Evolutionary conservation across 64 coral and sea anemone species (phyloP).

Genomic region (Catalaphyllia jardinei): DNA sequence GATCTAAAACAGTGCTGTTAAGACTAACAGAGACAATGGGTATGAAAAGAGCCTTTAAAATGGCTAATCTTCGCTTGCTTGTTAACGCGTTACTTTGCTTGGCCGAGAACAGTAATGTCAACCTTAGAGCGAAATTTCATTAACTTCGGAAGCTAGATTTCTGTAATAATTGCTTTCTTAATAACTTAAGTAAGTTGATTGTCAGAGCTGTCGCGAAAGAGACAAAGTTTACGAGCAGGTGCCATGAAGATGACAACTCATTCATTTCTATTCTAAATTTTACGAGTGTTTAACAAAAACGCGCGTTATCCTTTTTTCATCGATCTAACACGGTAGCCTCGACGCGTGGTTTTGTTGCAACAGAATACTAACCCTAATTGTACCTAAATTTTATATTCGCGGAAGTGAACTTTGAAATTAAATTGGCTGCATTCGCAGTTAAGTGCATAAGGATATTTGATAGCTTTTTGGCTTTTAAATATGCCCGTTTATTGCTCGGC

Average conservation of each 20-base stretch:
- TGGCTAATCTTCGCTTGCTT: constrained; percentile 5
- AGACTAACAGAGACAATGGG: not conserved
- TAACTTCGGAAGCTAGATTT: constrained; percentile 46
- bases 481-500: no score
- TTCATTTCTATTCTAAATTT: constrained; percentile 21
- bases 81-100: constrained; percentile 16
- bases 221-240: constrained; percentile 32
- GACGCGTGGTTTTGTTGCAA: no score
- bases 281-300: constrained; percentile 20
- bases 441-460: no score
- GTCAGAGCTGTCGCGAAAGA: constrained; percentile 19
- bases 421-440: no score
- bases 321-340: not conserved
- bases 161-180: constrained; percentile 50
- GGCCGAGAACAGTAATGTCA: constrained; percentile 20
- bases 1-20: not conserved
- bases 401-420: no score
- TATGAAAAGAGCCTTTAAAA: not conserved
- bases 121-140: constrained; percentile 43
- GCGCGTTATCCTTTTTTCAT: not conserved
- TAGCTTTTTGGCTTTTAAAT: no score
- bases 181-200: constrained; percentile 55
- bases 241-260: not conserved
- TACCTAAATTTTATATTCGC: no score
- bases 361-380: no score